Base-by-base conservation (phyloP, 1,140 invertebrate species). In the Dinoponera quadriceps region DNA sequence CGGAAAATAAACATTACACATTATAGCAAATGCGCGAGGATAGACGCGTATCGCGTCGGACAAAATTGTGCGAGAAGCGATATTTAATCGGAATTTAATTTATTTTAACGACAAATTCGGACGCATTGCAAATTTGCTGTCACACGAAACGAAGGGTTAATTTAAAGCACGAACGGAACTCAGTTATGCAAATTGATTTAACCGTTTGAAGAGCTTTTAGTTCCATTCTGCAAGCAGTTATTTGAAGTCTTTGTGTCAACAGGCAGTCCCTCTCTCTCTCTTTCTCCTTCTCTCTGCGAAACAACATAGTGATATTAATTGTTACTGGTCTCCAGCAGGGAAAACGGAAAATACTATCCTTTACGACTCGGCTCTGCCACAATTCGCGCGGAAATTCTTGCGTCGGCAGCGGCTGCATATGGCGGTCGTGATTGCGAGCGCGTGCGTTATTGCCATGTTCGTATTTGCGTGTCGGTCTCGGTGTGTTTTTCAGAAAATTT, bases 171-270 rank as follows among this genome's bases (percentile, higher is more conserved):
- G 75, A 78, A 69, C 49, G 51, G 51, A 71, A 80, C 75, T 80
- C 65, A 80, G 75, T 80, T 80, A 80, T 71, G 65, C 22, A 71
- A 69, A 80, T 69, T 80, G 65, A 80, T 80, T 69, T 80, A 59
- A 80, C 65, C 38, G 22, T 80, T 80, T 38, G 65, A 25, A 59
- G 25, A 18, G 75, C 75, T 80, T 80, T 69, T 54, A 78, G 33
- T 78, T 80, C 65, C 44, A 44, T 80, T 80, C 51, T 20, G 51
- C 55, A 27, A 48, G 16, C 51, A 38, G n/a, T 33, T 55, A 71
- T 80, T 80, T 59, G 33, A 80, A 71, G 75, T 71, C 73, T 29
- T 65, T 80, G 51, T 78, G 63, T 80, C 75, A 80, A 69, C 51
- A 51, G n/a, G 55, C 22, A 38, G 20, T 77, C 16, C 38, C 13